phyloP scores from a whole-genome alignment of 1,140 invertebrate genomes.

The Hypothenemus hampei region DNA sequence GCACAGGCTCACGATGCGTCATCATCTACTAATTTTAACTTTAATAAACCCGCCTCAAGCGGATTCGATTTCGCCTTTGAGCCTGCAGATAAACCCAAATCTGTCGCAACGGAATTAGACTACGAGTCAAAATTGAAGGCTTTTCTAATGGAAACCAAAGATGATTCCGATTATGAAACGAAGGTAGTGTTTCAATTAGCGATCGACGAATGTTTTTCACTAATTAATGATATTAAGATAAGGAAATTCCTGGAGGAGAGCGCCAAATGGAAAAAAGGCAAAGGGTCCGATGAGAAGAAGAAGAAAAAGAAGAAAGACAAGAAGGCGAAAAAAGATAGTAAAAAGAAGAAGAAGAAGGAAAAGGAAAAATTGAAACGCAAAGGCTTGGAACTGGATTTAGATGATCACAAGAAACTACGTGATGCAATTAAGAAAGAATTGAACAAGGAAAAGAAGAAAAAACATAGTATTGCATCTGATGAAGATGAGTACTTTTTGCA shows the following conservation, averaged over 20 bases:
- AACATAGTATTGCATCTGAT: conserved; percentile 52
- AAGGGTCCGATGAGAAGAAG: conserved; percentile 62
- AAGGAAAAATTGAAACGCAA: conserved; percentile 59
- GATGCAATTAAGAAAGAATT: conserved; percentile 59
- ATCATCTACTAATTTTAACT: conserved; percentile 46
- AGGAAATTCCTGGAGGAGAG: conserved; percentile 78
- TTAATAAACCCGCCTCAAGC: conserved; percentile 36
- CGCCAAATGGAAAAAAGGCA: conserved; percentile 70
- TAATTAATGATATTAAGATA: conserved; percentile 1
- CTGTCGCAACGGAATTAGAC: conserved; percentile 50
- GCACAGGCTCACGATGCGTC: conserved; percentile 48
- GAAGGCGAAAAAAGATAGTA: conserved; percentile 55
- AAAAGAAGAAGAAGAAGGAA: conserved; percentile 63
- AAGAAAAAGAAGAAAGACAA: conserved; percentile 70
- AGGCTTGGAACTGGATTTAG: conserved; percentile 56
- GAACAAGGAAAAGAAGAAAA: conserved; percentile 46
- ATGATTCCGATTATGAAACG: conserved; percentile 77
- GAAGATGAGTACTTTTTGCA: conserved; percentile 53
- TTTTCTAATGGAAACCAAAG: conserved; percentile 72
- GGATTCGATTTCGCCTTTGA: conserved; percentile 44
- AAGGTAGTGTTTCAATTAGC: conserved; percentile 52
- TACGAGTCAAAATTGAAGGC: conserved; percentile 70
- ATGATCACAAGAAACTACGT: conserved; percentile 59
- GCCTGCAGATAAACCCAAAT: conserved; percentile 42
- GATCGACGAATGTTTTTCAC: not conserved